Percentiles rank a stretch among this genome's conserved stretches.
These are phyloP conservation scores for Pseudanteris insignis DNA, from an alignment of 2,888 invertebrate genomes.

Conservation along the genomic window DNA sequence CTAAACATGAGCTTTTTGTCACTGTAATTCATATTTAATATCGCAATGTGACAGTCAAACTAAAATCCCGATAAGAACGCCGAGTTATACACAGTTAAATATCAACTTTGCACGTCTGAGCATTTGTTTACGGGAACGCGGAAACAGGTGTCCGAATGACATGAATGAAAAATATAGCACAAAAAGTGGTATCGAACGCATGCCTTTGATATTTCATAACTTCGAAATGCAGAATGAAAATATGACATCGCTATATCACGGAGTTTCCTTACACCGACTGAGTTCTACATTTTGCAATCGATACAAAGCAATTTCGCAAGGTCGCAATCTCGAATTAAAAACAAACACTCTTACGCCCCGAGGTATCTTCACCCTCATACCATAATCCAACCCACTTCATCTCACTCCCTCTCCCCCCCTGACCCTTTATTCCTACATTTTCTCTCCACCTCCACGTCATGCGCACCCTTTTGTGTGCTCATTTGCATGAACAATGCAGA, in stretches of 20 bases:
- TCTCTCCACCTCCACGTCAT: constrained; percentile 23
- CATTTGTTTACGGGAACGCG: too few species aligned
- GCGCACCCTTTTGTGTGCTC: constrained; percentile 37
- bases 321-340: constrained; percentile 47
- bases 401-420: too few species aligned
- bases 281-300: constrained; percentile 31
- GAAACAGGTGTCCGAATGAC: too few species aligned
- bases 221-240: constrained; percentile 10
- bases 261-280: constrained; percentile 11
- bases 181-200: too few species aligned
- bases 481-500: constrained; percentile 50
- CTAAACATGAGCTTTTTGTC: too few species aligned
- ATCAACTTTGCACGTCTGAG: too few species aligned
- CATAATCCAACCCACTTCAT: too few species aligned
- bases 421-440: constrained; percentile 43
- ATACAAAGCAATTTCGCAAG: constrained; percentile 44
- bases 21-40: too few species aligned
- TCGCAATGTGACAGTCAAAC: too few species aligned
- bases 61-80: too few species aligned
- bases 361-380: constrained; percentile 41
- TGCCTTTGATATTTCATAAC: constrained; percentile 6
- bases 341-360: constrained; percentile 44
- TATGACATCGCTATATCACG: constrained; percentile 9
- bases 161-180: too few species aligned
- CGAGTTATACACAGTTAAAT: too few species aligned